Conservation (phyloP, 2,888 invertebrate species). For the Heteropelma amictum region DNA sequence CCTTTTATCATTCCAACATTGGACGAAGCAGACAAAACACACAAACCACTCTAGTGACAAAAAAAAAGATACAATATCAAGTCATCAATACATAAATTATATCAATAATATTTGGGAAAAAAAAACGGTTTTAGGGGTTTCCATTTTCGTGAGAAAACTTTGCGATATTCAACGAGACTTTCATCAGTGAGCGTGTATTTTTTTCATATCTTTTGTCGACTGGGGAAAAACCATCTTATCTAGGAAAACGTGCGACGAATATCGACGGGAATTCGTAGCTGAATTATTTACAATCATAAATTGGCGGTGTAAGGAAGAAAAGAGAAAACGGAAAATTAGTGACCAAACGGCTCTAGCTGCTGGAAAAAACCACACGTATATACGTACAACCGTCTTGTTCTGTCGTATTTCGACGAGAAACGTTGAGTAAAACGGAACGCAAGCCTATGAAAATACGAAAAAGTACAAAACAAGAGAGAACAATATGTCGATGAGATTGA, state of each 20-base stretch:
- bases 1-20: constrained; percentile 15
- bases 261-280: background rate
- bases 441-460: constrained; percentile 47
- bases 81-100: constrained; percentile 9
- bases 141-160: background rate
- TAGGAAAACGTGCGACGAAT: constrained; percentile 39
- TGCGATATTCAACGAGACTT: background rate
- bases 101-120: background rate
- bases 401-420: constrained; percentile 39
- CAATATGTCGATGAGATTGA: constrained; percentile 6
- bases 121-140: background rate
- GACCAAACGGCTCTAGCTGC: constrained; percentile 8
- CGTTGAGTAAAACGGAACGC: constrained; percentile 42
- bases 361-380: constrained; percentile 9
- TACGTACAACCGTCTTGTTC: constrained; percentile 46
- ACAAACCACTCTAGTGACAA: constrained; percentile 15
- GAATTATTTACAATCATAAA: constrained; percentile 18
- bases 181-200: background rate
- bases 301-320: background rate
- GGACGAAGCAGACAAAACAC: constrained; percentile 6
- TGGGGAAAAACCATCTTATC: constrained; percentile 12
- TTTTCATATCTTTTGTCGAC: background rate
- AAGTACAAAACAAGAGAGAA: constrained; percentile 7
- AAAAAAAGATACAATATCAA: constrained; percentile 4
- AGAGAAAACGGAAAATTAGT: constrained; percentile 9